These are phyloP conservation scores for Eulimnadia texana DNA, from an alignment of 1,140 invertebrate species.

Conservation along the genomic window DNA sequence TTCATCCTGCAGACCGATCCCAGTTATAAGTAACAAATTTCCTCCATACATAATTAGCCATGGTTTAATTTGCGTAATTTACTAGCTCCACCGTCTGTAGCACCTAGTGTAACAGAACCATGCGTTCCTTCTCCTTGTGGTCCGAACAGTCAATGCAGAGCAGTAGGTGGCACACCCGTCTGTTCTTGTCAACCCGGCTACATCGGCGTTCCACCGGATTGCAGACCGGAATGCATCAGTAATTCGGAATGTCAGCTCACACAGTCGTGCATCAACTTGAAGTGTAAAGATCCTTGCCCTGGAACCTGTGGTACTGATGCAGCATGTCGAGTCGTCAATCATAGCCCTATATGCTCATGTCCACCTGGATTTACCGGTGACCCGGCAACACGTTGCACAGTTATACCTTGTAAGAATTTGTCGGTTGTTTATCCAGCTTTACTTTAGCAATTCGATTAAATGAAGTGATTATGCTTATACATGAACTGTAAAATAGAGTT, in stretches of 20 bases:
- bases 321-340: constrained; percentile 56
- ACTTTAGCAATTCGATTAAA: background rate
- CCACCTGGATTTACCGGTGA: constrained; percentile 44
- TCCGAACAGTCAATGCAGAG: constrained; percentile 60
- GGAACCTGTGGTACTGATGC: constrained; percentile 63
- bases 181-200: constrained; percentile 63
- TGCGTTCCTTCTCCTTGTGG: constrained; percentile 68
- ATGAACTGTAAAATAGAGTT: background rate
- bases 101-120: background rate
- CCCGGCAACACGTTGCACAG: constrained; percentile 46
- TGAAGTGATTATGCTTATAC: background rate
- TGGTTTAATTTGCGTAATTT: background rate
- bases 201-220: constrained; percentile 65
- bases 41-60: background rate
- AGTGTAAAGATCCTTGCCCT: constrained; percentile 64
- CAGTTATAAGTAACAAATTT: constrained; percentile 22
- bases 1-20: constrained; percentile 41
- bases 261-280: constrained; percentile 58
- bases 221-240: constrained; percentile 42
- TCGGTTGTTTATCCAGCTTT: background rate
- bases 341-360: constrained; percentile 64
- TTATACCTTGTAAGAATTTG: constrained; percentile 29
- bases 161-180: constrained; percentile 65
- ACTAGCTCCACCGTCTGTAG: background rate
- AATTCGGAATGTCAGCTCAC: constrained; percentile 64